Conservation (phyloP, 2,888 invertebrate genomes). For the Melanargia galathea region DNA sequence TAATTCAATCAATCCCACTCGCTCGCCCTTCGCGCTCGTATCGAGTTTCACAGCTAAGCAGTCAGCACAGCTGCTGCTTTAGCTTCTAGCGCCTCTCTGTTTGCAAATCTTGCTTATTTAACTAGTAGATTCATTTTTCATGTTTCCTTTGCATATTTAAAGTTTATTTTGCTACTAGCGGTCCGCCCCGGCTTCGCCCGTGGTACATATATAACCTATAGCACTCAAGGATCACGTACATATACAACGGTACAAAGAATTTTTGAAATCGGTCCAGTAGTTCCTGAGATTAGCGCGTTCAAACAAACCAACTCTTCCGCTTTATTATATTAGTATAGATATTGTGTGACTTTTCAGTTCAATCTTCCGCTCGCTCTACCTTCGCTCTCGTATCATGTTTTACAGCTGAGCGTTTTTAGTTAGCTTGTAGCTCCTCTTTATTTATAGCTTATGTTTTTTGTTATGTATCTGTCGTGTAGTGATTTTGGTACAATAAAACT, state of each 20-base stretch:
- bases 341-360: conserved; percentile 70
- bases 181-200: too few relatives aligned
- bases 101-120: conserved; percentile 7
- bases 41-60: conserved; percentile 27
- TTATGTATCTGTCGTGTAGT: not conserved
- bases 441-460: not conserved
- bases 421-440: conserved; percentile 3
- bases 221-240: too few relatives aligned
- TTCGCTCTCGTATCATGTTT: conserved; percentile 19
- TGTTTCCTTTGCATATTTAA: not conserved
- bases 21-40: conserved; percentile 24
- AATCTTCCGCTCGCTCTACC: conserved; percentile 50
- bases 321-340: too few relatives aligned
- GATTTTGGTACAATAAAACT: too few relatives aligned
- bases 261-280: too few relatives aligned
- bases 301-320: too few relatives aligned
- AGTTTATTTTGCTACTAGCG: conserved; percentile 6
- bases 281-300: too few relatives aligned
- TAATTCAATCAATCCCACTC: conserved; percentile 65
- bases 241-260: too few relatives aligned
- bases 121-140: not conserved
- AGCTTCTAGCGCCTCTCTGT: conserved; percentile 18
- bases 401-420: conserved; percentile 20
- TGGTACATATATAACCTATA: too few relatives aligned
- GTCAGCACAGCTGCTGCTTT: too few relatives aligned